Evolutionary conservation across 2,888 invertebrate genomes (phyloP), one percentile per base, ranked within the genome.

Genomic region (Heliothis peltigera): DNA sequence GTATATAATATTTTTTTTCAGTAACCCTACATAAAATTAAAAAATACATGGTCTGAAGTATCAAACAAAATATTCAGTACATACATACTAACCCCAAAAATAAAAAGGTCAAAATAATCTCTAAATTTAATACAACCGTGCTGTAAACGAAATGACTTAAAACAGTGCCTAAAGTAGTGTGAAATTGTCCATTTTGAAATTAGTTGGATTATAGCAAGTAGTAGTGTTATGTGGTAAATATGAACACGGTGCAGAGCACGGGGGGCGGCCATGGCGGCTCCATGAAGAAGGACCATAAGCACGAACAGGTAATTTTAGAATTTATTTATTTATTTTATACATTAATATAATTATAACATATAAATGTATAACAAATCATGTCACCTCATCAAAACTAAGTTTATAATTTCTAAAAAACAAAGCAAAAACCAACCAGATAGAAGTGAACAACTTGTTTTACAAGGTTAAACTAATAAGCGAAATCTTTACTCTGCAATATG

Each of bases 211-310:
- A 60, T 65, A 58, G 63, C 67, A 56, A 62, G 49, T 77, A 74
- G 70, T 71, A 55, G 65, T 64, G 72, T 77, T 68, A 71, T 77
- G 73, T 66, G 78, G 70, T 68, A 60, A 7, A 89, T 55, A 96
- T 96, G 96, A 96, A 96, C 84, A 96, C 96, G 2, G 96, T 96
- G 46, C 96, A 96, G 87, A 96, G 96, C 80, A 94, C 96, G 0
- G 96, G 96, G 8, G 95, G 95, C 0, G 96, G 96, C 28, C 95
- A 96, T 79, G 95, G 95, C 0, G 95, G 96, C 22, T 93, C 95
- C 70, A 92, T 95, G 89, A 95, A 95, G 80, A 96, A 96, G 89
- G 96, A 96, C 66, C 93, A 93, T 65, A 95, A 96, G 65, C 95
- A 95, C 80, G 96, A 96, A 52, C 68, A 69, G 93, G 96, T 96